phyloP scores from a whole-genome alignment of 2,113 vertebrate genomes.

The Ceyx melanurus region DNA sequence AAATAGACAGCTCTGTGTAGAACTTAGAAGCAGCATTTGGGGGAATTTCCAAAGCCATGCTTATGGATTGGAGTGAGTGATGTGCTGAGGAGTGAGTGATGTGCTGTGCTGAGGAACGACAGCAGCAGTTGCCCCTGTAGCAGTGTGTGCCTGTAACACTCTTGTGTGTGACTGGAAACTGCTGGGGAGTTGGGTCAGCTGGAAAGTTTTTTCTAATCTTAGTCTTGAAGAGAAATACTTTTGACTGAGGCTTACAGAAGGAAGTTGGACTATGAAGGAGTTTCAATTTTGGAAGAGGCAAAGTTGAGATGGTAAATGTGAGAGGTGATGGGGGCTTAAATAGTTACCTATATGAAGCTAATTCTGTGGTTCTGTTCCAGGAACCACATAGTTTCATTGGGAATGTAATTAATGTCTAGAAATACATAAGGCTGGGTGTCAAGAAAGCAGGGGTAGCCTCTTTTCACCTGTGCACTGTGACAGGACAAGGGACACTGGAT shows the following conservation, averaged over 20 bases:
- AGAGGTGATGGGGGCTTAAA: too few species aligned
- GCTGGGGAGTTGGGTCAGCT: not conserved
- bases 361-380: too few species aligned
- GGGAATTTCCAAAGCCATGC: not conserved
- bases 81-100: not conserved
- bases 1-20: not conserved
- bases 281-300: not conserved
- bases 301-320: not conserved
- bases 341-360: too few species aligned
- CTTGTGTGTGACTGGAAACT: not conserved
- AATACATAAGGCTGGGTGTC: too few species aligned
- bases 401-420: too few species aligned
- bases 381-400: too few species aligned
- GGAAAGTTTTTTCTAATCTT: not conserved
- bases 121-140: accelerated
- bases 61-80: accelerated
- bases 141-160: not conserved
- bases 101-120: not conserved
- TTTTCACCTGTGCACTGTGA: too few species aligned
- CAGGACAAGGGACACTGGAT: too few species aligned
- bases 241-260: not conserved
- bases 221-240: not conserved
- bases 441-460: too few species aligned
- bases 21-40: not conserved
- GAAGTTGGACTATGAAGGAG: not conserved